Percentiles rank a stretch among this genome's conserved stretches.
These are phyloP conservation scores for Frankliniella intonsa DNA, from an alignment of 2,888 invertebrate genomes.

Conservation along the genomic window DNA sequence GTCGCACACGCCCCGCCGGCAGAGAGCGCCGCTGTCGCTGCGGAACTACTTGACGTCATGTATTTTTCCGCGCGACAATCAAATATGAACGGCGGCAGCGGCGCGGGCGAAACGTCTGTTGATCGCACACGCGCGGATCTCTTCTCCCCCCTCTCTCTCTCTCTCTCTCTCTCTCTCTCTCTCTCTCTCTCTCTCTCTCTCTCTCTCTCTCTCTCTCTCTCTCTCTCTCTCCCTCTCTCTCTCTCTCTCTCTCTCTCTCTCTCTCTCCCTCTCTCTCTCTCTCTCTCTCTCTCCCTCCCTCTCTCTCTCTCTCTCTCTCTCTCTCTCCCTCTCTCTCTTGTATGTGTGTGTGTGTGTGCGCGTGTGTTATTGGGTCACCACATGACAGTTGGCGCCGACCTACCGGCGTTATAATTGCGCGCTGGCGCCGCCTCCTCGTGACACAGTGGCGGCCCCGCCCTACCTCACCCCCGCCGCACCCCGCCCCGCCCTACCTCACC, in stretches of 20 bases:
- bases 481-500: background rate
- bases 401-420: background rate
- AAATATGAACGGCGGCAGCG: background rate
- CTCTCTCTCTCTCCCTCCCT: too few species aligned
- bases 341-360: conserved; percentile 21
- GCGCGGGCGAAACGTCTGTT: background rate
- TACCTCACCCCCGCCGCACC: conserved; percentile 15
- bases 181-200: too few species aligned
- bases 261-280: background rate
- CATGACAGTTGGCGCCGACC: too few species aligned
- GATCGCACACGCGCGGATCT: background rate
- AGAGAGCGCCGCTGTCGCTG: background rate
- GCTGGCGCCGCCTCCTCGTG: background rate
- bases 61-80: background rate
- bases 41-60: background rate
- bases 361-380: conserved; percentile 1
- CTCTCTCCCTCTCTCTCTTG: too few species aligned
- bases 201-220: too few species aligned
- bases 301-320: too few species aligned
- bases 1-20: too few species aligned
- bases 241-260: background rate
- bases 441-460: background rate
- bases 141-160: background rate
- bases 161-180: too few species aligned
- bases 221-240: too few species aligned